Evolutionary conservation across 2,888 invertebrate species (phyloP), one percentile per base, ranked within the genome.

Genomic region (Rutpela maculata): DNA sequence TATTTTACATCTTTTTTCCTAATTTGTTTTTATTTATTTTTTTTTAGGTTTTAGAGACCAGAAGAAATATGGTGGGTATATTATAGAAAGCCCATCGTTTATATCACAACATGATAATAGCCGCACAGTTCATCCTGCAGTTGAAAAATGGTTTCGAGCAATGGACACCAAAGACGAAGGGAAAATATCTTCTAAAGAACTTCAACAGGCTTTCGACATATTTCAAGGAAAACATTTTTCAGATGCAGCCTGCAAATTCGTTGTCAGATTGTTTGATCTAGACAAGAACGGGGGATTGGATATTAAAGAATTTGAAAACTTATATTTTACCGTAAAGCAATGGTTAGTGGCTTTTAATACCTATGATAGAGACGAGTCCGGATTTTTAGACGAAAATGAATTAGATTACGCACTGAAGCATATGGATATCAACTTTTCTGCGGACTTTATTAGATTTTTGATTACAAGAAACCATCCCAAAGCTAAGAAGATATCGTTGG

Each of bases 281-380:
- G 89, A 89, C 74, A 85, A 86, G 76, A 87, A 88, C 70, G 88
- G 89, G 9, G 88, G 88, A 0, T 71, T 89, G 31, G 88, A 89
- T 65, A 81, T 88, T 7, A 85, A 86, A 66, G 88, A 89, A 71
- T 88, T 89, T 80, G 88, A 89, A 81, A 83, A 86, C 12, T 79
- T 89, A n/a, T 89, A 88, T 74, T 87, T 85, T 74, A 87, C 86
- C 79, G 84, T 89, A 55, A 88, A 88, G 78, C 85, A 88, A 56
- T 89, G 88, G 88, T 80, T 88, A 9, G 84, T 82, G n/a, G 88
- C 89, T 10, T 88, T 88, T 80, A 87, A 88, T 66, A 80, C 84
- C 1, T 87, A 82, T 80, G 89, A 89, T 71, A 83, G 83, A 62
- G 85, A 85, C 15, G 77, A 84, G 60, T 84, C 86, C 7, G 88